A percentile compares a stretch with the other conserved stretches of the same genome.
Evolutionary conservation across 92 coral and sea anemone genomes (phyloP).

Genomic region (Umimayanthus chanpuru): DNA sequence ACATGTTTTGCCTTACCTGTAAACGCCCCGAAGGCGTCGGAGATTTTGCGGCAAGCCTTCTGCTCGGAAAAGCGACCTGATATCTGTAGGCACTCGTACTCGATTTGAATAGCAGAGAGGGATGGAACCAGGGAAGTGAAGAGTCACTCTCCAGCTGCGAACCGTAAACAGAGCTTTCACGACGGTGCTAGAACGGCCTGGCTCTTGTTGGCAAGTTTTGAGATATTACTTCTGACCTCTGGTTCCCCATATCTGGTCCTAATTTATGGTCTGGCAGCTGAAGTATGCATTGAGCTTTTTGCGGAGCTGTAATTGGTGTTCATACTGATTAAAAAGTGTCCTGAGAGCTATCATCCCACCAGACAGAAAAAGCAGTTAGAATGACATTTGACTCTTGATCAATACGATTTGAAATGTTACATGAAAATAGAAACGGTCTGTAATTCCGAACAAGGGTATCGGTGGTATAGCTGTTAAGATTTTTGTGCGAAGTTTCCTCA

Average conservation of each 20-base stretch:
- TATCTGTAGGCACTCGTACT: neutral
- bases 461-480: no score
- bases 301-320: slow-evolving; percentile 11
- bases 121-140: neutral
- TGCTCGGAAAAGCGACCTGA: neutral
- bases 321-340: neutral
- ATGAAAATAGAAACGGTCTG: neutral
- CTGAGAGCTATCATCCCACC: neutral
- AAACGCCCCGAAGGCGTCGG: slow-evolving; percentile 7
- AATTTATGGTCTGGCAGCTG: neutral
- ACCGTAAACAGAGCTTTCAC: slow-evolving; percentile 12
- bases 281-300: neutral
- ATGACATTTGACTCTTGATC: slow-evolving; percentile 10
- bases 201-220: neutral
- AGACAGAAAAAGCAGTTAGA: slow-evolving; percentile 13
- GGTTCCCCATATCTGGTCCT: neutral
- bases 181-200: neutral
- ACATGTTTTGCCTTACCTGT: slow-evolving; percentile 4
- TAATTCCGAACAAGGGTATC: neutral
- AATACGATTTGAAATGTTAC: slow-evolving; percentile 20
- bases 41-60: neutral
- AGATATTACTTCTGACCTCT: neutral
- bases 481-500: neutral
- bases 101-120: neutral
- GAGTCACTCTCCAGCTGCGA: neutral